Evolutionary conservation across 2,113 vertebrate species (phyloP).

Genomic region (Microtus montanus): DNA sequence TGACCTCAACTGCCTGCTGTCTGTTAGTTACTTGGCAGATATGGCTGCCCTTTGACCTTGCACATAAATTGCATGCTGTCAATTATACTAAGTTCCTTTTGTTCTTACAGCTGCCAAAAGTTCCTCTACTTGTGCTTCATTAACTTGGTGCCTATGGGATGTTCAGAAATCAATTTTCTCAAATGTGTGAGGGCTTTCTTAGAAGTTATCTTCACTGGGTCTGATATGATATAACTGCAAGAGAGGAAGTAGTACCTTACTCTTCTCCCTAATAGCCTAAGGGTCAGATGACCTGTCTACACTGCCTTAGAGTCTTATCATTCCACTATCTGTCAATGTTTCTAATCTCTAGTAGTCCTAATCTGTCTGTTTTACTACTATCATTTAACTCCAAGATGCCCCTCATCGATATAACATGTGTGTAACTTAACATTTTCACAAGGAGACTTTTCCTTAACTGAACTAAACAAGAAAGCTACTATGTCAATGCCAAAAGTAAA

Average conservation of each 20-base stretch:
- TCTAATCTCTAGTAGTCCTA: neutral
- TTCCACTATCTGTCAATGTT: neutral
- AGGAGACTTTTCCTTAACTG: neutral
- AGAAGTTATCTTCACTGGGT: neutral
- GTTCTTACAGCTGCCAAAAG: neutral
- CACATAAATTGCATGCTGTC: neutral
- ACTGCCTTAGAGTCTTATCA: neutral
- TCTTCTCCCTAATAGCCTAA: no score
- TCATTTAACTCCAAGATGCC: neutral
- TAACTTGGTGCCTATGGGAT: neutral
- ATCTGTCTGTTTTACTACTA: neutral
- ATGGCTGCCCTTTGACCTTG: neutral
- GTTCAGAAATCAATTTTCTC: neutral
- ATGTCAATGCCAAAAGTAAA: neutral
- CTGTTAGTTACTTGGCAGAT: neutral
- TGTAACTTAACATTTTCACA: neutral
- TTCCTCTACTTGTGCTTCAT: no score
- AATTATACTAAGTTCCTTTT: neutral
- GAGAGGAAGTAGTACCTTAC: neutral
- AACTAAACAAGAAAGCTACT: neutral
- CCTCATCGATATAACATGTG: neutral
- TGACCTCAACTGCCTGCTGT: neutral
- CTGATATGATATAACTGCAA: neutral
- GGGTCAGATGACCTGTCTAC: neutral
- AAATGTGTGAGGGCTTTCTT: neutral